Conservation (phyloP, 2,113 vertebrate species). For the Atractosteus spatula region DNA sequence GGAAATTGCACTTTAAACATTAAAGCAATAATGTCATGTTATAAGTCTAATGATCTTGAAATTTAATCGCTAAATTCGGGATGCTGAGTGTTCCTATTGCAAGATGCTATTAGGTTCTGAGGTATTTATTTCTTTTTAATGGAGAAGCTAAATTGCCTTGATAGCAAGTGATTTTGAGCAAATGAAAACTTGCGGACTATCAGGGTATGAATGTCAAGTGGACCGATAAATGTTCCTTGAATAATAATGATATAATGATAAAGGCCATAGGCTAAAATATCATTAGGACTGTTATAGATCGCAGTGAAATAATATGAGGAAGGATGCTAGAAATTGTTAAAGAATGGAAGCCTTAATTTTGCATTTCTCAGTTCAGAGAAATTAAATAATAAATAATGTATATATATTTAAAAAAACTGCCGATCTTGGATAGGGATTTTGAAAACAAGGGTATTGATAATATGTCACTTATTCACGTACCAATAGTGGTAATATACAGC, state of each 20-base stretch:
- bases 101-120: slow-evolving; percentile 56
- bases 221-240: slow-evolving; percentile 50
- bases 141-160: slow-evolving; percentile 63
- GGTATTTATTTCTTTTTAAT: slow-evolving; percentile 70
- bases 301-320: neutral
- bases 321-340: neutral
- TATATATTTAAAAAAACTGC: neutral
- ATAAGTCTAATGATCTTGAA: slow-evolving; percentile 41
- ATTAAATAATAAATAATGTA: neutral
- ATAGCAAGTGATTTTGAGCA: slow-evolving; percentile 54
- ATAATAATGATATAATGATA: slow-evolving; percentile 6
- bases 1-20: slow-evolving; percentile 31
- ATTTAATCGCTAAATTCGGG: slow-evolving; percentile 53
- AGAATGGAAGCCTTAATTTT: neutral
- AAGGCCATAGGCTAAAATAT: neutral
- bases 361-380: neutral
- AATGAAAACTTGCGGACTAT: slow-evolving; percentile 49
- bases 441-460: no score
- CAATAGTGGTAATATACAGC: no score
- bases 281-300: neutral
- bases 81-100: slow-evolving; percentile 43
- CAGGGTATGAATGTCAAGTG: slow-evolving; percentile 51
- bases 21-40: slow-evolving; percentile 1
- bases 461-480: no score
- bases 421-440: no score